Base-by-base conservation (phyloP, 2,888 invertebrate genomes). In the Plagiodera versicolora region DNA sequence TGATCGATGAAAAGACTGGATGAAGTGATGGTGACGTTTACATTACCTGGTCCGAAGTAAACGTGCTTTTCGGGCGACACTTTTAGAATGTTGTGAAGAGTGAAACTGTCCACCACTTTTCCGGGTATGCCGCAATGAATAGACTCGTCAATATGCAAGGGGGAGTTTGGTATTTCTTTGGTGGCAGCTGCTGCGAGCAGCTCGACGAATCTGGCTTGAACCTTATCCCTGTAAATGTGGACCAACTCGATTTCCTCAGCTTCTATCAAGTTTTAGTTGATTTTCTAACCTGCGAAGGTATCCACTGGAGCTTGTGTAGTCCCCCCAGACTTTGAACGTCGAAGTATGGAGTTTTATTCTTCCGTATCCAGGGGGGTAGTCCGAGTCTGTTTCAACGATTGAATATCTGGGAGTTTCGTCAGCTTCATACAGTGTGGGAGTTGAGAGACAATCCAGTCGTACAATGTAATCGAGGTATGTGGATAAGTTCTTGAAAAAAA, bases 351-450 rank as follows among this genome's bases (percentile, higher is more conserved):
- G 77, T 49, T 85, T 81, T 52, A 89, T 79, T 71, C 86, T 83
- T 8, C 86, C 88, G 72, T 87, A 90, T 1, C 88, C 89, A 0
- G 85, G 80, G 0, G 88, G 86, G 48, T 85, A 85, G 63, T 84
- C 84, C 1, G 75, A 70, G 48, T 80, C 80, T 49, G 76, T 79
- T 70, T 84, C 84, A 53, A 83, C 75, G 47, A 81, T 70, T 35
- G 79, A 74, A 60, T 77, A 79, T 62, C 78, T 77, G 18, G 83
- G 83, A 11, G 83, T 78, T 1, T 75, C 66, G 5, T 81, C 81
- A 45, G 81, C 80, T 32, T 82, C 81, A 9, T 86, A 85, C 24
- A 82, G 55, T 72, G 79, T 72, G 70, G 84, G 78, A n/a, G 76
- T 78, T 4, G 84, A 84, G 60, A 90, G 75, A 0, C 84, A 81